A percentile compares a stretch with the other conserved stretches of the same genome.
These are phyloP conservation scores for Poeciliopsis turrubarensis DNA, from an alignment of 2,113 vertebrate species.

Conservation along the genomic window DNA sequence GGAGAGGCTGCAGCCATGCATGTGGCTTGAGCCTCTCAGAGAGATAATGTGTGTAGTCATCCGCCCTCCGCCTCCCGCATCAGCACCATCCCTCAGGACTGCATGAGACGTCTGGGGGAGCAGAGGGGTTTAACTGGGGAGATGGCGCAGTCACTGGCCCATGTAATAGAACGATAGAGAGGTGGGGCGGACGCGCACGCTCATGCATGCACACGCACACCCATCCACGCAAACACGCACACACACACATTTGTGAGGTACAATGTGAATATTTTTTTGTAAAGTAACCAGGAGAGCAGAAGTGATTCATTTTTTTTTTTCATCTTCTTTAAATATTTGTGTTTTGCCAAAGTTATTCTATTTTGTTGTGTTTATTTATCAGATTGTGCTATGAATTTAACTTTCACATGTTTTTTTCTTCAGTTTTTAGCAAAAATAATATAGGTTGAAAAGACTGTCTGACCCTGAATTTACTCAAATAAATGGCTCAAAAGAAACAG, in stretches of 20 bases:
- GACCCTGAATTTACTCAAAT: too few species aligned
- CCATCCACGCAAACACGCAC: neutral
- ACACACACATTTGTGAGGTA: constrained; percentile 28
- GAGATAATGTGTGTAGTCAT: constrained; percentile 70
- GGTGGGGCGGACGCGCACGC: constrained; percentile 40
- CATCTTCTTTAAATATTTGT: neutral
- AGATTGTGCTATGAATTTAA: too few species aligned
- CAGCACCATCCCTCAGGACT: constrained; percentile 70
- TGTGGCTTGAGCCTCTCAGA: constrained; percentile 54
- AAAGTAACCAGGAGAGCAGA: constrained; percentile 16
- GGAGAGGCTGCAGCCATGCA: constrained; percentile 32
- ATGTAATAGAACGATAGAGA: constrained; percentile 78
- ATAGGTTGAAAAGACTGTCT: too few species aligned
- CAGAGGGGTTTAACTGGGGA: constrained; percentile 72
- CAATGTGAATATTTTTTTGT: constrained; percentile 44
- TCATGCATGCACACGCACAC: constrained; percentile 11
- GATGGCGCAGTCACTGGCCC: constrained; percentile 75
- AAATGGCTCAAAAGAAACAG: too few species aligned
- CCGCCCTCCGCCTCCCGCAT: constrained; percentile 50
- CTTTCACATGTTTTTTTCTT: too few species aligned
- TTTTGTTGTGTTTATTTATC: neutral
- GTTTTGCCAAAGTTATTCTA: neutral
- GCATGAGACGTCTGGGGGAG: constrained; percentile 74
- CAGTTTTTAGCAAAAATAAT: too few species aligned
- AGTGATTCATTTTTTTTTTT: neutral